phyloP scores from a whole-genome alignment of 2,797 vertebrate species.

The Neomorphus geoffroyi region DNA sequence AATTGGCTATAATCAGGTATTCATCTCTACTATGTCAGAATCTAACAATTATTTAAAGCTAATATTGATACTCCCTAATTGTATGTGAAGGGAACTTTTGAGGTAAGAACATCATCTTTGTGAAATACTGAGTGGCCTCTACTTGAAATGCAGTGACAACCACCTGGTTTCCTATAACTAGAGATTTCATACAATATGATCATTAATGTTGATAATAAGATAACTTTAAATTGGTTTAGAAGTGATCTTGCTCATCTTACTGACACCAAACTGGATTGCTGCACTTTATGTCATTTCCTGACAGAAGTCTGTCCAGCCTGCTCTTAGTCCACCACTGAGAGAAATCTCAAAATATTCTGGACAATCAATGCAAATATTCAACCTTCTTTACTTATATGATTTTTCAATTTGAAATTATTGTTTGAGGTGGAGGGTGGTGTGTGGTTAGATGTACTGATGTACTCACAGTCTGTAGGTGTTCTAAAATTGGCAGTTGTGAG shows the following conservation, averaged over 20 bases:
- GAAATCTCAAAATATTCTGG: background rate
- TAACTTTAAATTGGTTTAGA: background rate
- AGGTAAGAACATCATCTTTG: background rate
- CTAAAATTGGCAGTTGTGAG: background rate
- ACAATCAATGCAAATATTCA: background rate
- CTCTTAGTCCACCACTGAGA: background rate
- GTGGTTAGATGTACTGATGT: no score
- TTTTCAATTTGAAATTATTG: background rate
- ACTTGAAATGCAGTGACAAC: background rate
- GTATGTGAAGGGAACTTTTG: background rate
- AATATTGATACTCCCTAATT: background rate
- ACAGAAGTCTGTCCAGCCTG: background rate
- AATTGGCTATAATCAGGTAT: background rate
- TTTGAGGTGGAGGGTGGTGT: accelerated
- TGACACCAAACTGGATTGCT: background rate
- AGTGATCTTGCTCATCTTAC: background rate
- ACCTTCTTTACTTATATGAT: background rate
- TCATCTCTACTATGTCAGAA: background rate
- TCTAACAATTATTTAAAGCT: background rate
- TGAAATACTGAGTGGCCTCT: background rate
- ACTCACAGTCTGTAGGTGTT: background rate
- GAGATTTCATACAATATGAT: background rate
- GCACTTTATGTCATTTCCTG: background rate
- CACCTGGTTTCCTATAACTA: background rate
- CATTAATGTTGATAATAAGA: background rate